A percentile compares a stretch with the other conserved stretches of the same genome.
These are phyloP conservation scores for Malurus elegans DNA, from an alignment of 2,113 vertebrate species.

Conservation along the genomic window DNA sequence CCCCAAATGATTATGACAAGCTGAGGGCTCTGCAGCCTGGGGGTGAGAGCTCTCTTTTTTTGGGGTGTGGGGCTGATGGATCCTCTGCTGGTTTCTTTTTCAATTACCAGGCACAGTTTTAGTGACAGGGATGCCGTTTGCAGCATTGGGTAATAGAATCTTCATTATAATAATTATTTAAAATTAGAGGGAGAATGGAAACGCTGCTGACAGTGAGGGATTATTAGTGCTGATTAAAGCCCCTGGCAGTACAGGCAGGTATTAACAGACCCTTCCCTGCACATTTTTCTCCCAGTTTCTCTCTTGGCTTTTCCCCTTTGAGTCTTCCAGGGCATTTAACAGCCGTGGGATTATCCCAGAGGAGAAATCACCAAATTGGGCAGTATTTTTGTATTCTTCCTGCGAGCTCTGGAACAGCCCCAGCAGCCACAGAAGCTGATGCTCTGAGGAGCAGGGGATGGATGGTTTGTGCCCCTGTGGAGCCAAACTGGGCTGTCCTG, in stretches of 20 bases:
- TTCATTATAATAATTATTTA: slow-evolving; percentile 52
- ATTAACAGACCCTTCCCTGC: background rate
- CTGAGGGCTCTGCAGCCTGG: background rate
- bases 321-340: background rate
- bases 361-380: background rate
- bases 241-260: background rate
- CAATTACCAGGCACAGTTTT: background rate
- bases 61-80: background rate
- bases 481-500: background rate
- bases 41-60: background rate
- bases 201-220: slow-evolving; percentile 20
- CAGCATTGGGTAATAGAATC: background rate
- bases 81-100: background rate
- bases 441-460: background rate
- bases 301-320: background rate
- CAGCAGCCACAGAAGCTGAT: background rate
- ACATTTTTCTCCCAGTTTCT: background rate
- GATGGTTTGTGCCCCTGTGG: background rate
- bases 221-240: slow-evolving; percentile 42
- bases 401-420: background rate
- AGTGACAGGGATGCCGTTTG: background rate
- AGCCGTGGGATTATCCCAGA: background rate
- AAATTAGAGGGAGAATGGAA: slow-evolving; percentile 23
- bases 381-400: fast-evolving
- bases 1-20: background rate